Percentiles rank a stretch among this genome's conserved stretches.
These are phyloP conservation scores for Saguinus midas DNA, from an alignment of 2,113 vertebrate species.

Conservation along the genomic window DNA sequence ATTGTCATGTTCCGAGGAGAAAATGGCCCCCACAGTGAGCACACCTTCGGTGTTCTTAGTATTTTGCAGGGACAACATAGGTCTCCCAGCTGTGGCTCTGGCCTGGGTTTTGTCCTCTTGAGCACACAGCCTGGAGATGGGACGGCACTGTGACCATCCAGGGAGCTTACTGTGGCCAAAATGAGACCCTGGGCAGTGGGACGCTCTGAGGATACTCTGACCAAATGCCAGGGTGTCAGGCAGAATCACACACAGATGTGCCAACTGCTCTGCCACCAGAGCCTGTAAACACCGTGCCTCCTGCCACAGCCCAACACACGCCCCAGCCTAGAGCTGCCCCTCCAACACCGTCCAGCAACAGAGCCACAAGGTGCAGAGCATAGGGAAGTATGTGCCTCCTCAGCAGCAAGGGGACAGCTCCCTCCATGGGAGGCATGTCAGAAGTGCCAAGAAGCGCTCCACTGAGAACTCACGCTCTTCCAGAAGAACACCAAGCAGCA, in stretches of 20 bases:
- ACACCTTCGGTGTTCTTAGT: conserved; percentile 57
- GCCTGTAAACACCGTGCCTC: neutral
- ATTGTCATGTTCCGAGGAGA: conserved; percentile 68
- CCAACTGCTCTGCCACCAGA: neutral
- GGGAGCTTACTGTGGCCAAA: conserved; percentile 71
- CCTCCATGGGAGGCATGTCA: conserved; percentile 40
- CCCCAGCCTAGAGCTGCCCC: conserved; percentile 67
- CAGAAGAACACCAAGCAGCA: conserved; percentile 57
- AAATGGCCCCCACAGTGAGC: conserved; percentile 69
- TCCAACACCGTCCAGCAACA: conserved; percentile 57
- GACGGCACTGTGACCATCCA: conserved; percentile 22
- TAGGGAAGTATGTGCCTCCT: conserved; percentile 67
- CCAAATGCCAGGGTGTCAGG: conserved; percentile 66
- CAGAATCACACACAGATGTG: conserved; percentile 39
- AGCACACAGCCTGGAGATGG: conserved; percentile 54
- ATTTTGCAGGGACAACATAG: conserved; percentile 64
- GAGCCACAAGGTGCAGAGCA: conserved; percentile 68
- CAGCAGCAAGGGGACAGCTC: conserved; percentile 58
- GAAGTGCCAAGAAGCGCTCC: conserved; percentile 49
- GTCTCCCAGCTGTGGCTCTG: conserved; percentile 61
- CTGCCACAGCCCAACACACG: neutral
- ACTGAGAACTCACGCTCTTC: conserved; percentile 57
- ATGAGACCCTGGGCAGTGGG: conserved; percentile 72
- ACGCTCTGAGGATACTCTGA: conserved; percentile 63
- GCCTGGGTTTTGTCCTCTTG: conserved; percentile 66